Base-by-base conservation (phyloP, 1,140 invertebrate genomes). In the Trissolcus basalis region DNA sequence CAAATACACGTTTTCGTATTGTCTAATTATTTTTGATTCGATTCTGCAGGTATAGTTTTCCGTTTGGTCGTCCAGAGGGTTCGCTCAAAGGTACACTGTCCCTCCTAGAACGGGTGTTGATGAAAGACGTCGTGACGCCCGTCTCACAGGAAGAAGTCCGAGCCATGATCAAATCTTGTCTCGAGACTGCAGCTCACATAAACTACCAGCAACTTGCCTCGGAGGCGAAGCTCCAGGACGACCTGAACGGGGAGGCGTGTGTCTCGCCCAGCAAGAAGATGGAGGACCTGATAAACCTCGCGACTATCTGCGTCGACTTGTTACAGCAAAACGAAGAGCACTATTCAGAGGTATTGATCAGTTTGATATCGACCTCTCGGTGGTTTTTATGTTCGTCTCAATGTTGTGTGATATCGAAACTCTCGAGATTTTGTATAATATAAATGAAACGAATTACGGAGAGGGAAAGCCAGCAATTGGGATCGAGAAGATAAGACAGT, bases 321-420 rank as follows among this genome's bases (percentile, higher is more conserved):
- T 89, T 99, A 44, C 98, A 99, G 87, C 98, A 99, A 89, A 99
- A 99, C 85, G 98, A 99, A 90, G 98, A 99, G 88, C 97, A 99
- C 89, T 99, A 99, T 90, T 97, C 97, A 70, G 98, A 99, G 96
- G 98, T 99, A 93, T 88, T 88, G 91, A 89, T 86, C 81, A 82
- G 85, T 88, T 87, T 39, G 1, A 9, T 86, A 86, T 88, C 85
- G 81, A 85, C 85, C 19, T 27, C 79, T 86, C 80, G 85, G 75
- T 89, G 83, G 86, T 81, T 80, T 81, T 81, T 65, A 58, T 9
- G 56, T 74, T 56, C 67, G 63, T 55, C 14, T 67, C 36, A 39
- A 13, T 44, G 43, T 67, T 81, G 71, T 63, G 19, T 63, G 71
- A 67, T 10, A 51, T 58, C 75, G 81, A 80, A 81, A 82, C 79